Conservation (phyloP, 1,140 invertebrate species). For the Rhyzopertha dominica region DNA sequence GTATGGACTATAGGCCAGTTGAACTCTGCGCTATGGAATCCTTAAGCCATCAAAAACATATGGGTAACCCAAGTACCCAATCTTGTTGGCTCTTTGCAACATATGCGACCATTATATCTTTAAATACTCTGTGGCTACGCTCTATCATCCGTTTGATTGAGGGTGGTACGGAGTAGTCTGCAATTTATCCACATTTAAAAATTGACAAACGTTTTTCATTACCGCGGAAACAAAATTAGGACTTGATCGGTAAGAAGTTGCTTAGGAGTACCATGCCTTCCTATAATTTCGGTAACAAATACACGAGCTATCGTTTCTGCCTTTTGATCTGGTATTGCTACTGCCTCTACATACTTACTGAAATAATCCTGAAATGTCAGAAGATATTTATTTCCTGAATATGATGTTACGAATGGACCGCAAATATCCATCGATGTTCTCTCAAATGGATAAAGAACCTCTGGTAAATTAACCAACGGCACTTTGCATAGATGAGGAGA, state of each 20-base stretch:
- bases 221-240: too few relatives aligned
- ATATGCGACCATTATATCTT: too few relatives aligned
- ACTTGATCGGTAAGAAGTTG: too few relatives aligned
- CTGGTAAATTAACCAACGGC: neutral
- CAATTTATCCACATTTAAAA: too few relatives aligned
- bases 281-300: too few relatives aligned
- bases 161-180: too few relatives aligned
- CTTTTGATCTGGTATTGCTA: too few relatives aligned
- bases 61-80: constrained; percentile 8
- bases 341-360: constrained; percentile 8
- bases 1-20: constrained; percentile 8
- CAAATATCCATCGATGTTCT: constrained; percentile 6
- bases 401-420: constrained; percentile 2
- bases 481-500: neutral
- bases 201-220: too few relatives aligned
- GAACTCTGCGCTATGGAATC: neutral
- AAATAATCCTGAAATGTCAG: constrained; percentile 11
- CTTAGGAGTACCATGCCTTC: too few relatives aligned
- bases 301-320: too few relatives aligned
- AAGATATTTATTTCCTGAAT: constrained; percentile 7
- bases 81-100: constrained; percentile 3
- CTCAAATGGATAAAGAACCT: constrained; percentile 1
- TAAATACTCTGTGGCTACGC: too few relatives aligned
- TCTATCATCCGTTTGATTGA: too few relatives aligned
- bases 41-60: constrained; percentile 6